A percentile compares a stretch with the other conserved stretches of the same genome.
Evolutionary conservation across 2,888 invertebrate genomes (phyloP).

Genomic region (Lomographa bimaculata): DNA sequence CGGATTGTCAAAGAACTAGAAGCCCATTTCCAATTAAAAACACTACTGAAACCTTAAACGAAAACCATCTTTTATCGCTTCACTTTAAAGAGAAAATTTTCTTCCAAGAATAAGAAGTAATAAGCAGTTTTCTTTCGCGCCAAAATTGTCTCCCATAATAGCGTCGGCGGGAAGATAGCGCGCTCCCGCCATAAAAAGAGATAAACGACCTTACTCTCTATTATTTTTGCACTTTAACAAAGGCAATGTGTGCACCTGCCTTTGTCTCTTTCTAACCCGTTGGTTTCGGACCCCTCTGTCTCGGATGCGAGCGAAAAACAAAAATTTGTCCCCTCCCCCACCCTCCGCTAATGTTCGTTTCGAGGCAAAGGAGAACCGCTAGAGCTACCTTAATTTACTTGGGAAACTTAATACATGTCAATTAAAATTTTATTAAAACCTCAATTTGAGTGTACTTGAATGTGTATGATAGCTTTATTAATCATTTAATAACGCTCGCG

Average conservation of each 20-base stretch:
- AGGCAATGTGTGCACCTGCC: slow-evolving; percentile 78
- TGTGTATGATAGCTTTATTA: slow-evolving; percentile 66
- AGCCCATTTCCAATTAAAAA: too few relatives aligned
- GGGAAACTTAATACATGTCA: slow-evolving; percentile 78
- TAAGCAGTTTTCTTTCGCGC: slow-evolving; percentile 84
- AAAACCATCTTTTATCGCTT: slow-evolving; percentile 22
- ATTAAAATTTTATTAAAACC: slow-evolving; percentile 78
- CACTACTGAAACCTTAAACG: slow-evolving; percentile 6
- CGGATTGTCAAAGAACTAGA: too few relatives aligned
- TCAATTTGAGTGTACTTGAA: slow-evolving; percentile 59
- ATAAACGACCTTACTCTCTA: slow-evolving; percentile 83
- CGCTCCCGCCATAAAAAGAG: slow-evolving; percentile 81
- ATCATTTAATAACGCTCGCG: slow-evolving; percentile 62
- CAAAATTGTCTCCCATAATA: slow-evolving; percentile 83
- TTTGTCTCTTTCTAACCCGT: slow-evolving; percentile 67
- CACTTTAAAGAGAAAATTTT: slow-evolving; percentile 32
- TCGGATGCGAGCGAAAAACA: slow-evolving; percentile 73
- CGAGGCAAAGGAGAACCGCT: slow-evolving; percentile 63
- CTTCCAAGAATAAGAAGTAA: slow-evolving; percentile 78
- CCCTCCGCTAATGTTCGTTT: slow-evolving; percentile 68
- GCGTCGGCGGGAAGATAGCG: slow-evolving; percentile 79
- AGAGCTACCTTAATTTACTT: slow-evolving; percentile 74
- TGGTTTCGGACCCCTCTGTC: slow-evolving; percentile 43
- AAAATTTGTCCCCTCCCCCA: slow-evolving; percentile 73
- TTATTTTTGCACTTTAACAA: slow-evolving; percentile 83